Conservation (phyloP, 2,888 invertebrate species). For the Melanargia galathea region DNA sequence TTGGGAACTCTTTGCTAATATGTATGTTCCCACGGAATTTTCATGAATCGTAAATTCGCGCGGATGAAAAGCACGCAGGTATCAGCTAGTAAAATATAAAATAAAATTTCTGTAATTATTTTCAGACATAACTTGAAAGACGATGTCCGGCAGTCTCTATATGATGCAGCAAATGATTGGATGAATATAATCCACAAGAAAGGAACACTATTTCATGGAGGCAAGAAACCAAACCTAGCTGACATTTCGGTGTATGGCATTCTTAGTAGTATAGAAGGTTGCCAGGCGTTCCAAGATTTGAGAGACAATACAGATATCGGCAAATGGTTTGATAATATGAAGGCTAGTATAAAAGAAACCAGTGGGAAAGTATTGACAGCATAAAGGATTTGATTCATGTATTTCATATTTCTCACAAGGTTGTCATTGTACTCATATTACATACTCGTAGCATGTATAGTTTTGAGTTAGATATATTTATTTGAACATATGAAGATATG, state of each 20-base stretch:
- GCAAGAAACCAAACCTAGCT: constrained; percentile 92
- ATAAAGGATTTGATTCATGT: neutral
- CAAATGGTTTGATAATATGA: constrained; percentile 90
- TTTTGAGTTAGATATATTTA: constrained; percentile 11
- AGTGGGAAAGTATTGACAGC: constrained; percentile 73
- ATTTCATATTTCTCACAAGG: neutral
- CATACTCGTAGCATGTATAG: constrained; percentile 7
- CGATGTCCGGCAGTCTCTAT: constrained; percentile 94
- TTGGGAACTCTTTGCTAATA: too few relatives aligned
- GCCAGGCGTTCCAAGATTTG: constrained; percentile 92
- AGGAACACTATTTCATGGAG: constrained; percentile 92
- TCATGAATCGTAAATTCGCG: too few relatives aligned
- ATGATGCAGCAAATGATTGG: constrained; percentile 94
- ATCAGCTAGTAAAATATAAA: too few relatives aligned
- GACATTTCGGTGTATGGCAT: constrained; percentile 96
- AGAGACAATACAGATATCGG: constrained; percentile 87
- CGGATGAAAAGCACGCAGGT: too few relatives aligned
- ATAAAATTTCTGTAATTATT: constrained; percentile 11
- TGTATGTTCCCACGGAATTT: too few relatives aligned
- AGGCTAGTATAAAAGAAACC: constrained; percentile 82
- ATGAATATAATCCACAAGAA: constrained; percentile 85
- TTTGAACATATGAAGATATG: neutral
- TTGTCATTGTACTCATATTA: neutral
- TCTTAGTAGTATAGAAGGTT: constrained; percentile 96
- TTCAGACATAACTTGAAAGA: constrained; percentile 90